Evolutionary conservation across 1,140 invertebrate genomes (phyloP), one percentile per base, ranked within the genome.

Genomic region (Drosophila kanapiae): DNA sequence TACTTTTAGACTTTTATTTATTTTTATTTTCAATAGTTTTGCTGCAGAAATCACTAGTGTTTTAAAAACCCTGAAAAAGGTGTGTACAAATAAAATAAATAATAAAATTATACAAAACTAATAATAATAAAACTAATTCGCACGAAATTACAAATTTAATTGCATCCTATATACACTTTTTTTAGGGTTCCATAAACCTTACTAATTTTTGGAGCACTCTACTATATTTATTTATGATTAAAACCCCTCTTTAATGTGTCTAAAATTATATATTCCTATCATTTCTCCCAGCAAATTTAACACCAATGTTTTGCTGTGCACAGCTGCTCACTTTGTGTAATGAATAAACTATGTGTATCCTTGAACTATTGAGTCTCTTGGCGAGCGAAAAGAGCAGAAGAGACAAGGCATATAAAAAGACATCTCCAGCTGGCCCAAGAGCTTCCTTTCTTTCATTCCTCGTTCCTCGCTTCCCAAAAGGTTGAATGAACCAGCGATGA

Each of bases 401-500:
- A 58, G 18, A 72, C 37, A 27, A 27, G 27, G 65, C 33, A 31
- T 31, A 68, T 51, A 29, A 68, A 69, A 65, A 65, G 63, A 37
- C 33, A 33, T 47, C 40, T 68, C 35, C 63, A 56, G 67, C 48
- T 68, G 54, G 37, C 43, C 43, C 37, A 74, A 60, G 68, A 60
- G 70, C 45, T 37, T 60, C 37, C 53, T 37, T 49, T 49, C 35
- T 70, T 71, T 49, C 51, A n/a, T 59, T 37, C 18, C 37, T 54
- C 16, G 11, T 70, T 59, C 49, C 51, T 48, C 64, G 37, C 51
- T 57, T 57, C 13, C 62, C 37, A 37, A 75, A 43, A 78, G 75
- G 75, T 78, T 78, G 75, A 78, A 78, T 78, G 75, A 77, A 78
- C 75, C 75, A 78, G 70, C 62, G 60, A 70, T 79, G 84, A 69